Evolutionary conservation across 1,140 invertebrate genomes (phyloP), one percentile per base, ranked within the genome.

Genomic region (Leptinotarsa lineolata): DNA sequence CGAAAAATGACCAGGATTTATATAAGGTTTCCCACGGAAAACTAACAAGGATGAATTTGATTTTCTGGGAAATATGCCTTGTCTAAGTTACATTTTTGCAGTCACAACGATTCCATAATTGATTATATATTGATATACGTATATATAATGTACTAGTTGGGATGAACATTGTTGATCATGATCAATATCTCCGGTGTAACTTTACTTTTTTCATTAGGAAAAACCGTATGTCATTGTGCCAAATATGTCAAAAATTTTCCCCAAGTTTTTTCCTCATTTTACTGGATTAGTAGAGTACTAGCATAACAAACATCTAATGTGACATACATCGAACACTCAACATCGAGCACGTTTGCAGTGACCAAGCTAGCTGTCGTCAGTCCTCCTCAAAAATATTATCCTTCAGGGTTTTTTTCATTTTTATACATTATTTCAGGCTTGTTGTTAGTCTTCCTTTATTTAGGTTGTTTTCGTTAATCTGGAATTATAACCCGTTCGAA

Each of bases 351-450:
- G 68, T 46, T 76, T 77, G 75, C 76, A 75, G 75, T 73, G 73
- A 74, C 75, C 77, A 76, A 78, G 74, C 74, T 76, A 74, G 74
- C 71, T 70, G 68, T 76, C 72, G 69, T 72, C 48, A 54, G 13
- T 54, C 48, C 68, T 69, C 68, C 68, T 46, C 66, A 68, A 46
- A 39, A 39, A 39, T 11, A 39, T 39, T 11, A 39, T 39, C 30
- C 30, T 39, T 39, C 44, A 24, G 15, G 61, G 63, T 74, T 65
- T 24, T 54, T 70, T 22, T 5, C n/a, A n/a, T 65, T 70, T 63
- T 70, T 54, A 46, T 48, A 39, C 30, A 11, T 39, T 39, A 39
- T 39, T 39, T 39, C 30, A 39, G 48, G 16, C 21, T 66, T 54
- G 39, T 70, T 71, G 67, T 75, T 68, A 72, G 45, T 22, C 59